Percentiles rank a stretch among this genome's conserved stretches.
phyloP scores from a whole-genome alignment of 2,888 invertebrate species.

The Poecilus cupreus region DNA sequence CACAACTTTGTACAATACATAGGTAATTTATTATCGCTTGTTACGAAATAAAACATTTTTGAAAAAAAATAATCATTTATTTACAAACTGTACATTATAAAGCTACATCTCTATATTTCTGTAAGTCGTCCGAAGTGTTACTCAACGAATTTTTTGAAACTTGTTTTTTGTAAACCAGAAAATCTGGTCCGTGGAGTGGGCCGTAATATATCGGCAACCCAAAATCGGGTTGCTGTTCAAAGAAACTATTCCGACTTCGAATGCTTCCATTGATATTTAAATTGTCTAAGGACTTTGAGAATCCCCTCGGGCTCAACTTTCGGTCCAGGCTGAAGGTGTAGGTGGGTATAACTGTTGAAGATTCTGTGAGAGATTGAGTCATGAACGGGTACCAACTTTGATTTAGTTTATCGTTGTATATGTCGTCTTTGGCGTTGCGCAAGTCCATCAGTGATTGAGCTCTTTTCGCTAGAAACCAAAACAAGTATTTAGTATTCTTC shows the following conservation, averaged over 20 bases:
- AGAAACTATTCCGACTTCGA: constrained; percentile 58
- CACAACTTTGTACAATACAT: constrained; percentile 32
- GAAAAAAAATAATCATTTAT: neutral
- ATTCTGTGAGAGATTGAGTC: constrained; percentile 66
- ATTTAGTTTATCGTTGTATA: constrained; percentile 63
- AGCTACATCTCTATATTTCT: constrained; percentile 72
- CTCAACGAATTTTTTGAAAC: constrained; percentile 71
- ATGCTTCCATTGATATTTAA: constrained; percentile 55
- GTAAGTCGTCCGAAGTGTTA: constrained; percentile 72
- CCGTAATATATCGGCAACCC: constrained; percentile 72
- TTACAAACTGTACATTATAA: constrained; percentile 64
- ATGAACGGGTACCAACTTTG: constrained; percentile 66
- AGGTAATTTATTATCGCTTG: constrained; percentile 31
- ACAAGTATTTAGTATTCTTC: neutral
- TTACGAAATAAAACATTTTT: constrained; percentile 31
- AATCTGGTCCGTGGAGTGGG: constrained; percentile 71
- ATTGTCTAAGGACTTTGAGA: constrained; percentile 52
- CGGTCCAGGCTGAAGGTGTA: constrained; percentile 54
- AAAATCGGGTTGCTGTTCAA: constrained; percentile 67
- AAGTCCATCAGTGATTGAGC: constrained; percentile 71
- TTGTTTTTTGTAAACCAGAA: constrained; percentile 72
- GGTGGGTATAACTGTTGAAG: constrained; percentile 64
- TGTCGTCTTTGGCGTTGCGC: constrained; percentile 66
- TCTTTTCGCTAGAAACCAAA: constrained; percentile 68
- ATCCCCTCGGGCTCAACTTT: constrained; percentile 52